phyloP scores from a whole-genome alignment of 2,113 vertebrate species.

The Nothocercus julius region DNA sequence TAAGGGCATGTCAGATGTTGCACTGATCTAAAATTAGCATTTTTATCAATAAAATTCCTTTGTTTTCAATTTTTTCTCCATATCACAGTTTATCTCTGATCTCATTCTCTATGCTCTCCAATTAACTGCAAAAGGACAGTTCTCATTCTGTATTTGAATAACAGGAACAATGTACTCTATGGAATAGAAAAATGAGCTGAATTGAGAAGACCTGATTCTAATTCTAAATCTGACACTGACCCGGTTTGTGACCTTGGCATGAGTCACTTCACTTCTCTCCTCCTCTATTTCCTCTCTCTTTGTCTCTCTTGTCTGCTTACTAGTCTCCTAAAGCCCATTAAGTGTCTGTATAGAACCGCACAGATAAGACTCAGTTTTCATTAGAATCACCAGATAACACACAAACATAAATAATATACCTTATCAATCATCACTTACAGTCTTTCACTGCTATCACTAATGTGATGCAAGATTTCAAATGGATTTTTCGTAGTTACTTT shows the following conservation, averaged over 20 bases:
- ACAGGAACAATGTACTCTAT: background rate
- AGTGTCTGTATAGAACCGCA: background rate
- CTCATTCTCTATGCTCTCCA: background rate
- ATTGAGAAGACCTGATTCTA: background rate
- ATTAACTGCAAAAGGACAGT: background rate
- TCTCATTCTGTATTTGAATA: background rate
- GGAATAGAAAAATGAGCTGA: background rate
- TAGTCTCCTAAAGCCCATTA: background rate
- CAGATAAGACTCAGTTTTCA: background rate
- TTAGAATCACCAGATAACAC: background rate
- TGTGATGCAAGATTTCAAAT: background rate
- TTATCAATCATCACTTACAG: background rate
- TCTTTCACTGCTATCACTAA: background rate
- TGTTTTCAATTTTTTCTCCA: background rate
- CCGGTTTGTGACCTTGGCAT: background rate
- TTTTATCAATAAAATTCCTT: background rate
- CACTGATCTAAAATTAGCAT: background rate
- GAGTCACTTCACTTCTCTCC: background rate
- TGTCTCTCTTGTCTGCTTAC: background rate
- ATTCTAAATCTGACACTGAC: background rate
- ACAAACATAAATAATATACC: background rate
- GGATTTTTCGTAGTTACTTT: background rate
- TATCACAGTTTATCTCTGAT: background rate
- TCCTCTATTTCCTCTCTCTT: background rate
- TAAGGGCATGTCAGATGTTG: background rate